Conservation (phyloP, 2,113 vertebrate genomes). For the Cepphus grylle region DNA sequence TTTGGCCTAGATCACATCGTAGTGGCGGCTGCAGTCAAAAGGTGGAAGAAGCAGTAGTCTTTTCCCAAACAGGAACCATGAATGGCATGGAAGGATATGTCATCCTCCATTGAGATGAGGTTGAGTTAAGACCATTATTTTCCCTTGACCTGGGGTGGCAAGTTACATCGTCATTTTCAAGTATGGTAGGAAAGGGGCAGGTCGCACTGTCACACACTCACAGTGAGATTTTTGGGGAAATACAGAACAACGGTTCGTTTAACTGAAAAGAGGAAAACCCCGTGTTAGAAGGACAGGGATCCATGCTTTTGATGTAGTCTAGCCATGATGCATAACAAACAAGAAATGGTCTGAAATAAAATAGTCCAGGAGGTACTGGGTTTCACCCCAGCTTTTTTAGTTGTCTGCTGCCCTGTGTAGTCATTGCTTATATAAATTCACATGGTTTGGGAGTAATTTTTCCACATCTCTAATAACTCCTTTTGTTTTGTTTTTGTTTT, state of each 20-base stretch:
- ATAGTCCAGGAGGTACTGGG: not conserved
- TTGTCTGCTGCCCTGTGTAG: not conserved
- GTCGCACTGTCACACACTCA: not conserved
- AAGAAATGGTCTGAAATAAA: not conserved
- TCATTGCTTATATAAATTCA: not conserved
- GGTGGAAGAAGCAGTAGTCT: not conserved
- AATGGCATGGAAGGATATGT: not conserved
- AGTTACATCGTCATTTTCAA: not conserved
- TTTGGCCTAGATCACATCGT: not conserved
- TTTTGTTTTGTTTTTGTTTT: too few species aligned
- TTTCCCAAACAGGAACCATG: not conserved
- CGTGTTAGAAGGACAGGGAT: not conserved
- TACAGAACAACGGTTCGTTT: not conserved
- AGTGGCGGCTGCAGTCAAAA: not conserved
- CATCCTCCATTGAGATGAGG: too few species aligned
- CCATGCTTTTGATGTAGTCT: not conserved
- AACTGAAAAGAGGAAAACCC: not conserved
- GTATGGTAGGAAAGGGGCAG: not conserved
- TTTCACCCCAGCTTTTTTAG: not conserved
- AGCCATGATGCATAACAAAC: not conserved
- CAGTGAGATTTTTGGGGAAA: not conserved
- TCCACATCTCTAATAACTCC: not conserved
- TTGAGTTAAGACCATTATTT: not conserved
- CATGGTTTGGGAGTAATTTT: not conserved
- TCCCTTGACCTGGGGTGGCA: not conserved